Evolutionary conservation across 2,797 vertebrate genomes (phyloP).

Genomic region (Sebastes itinus): DNA sequence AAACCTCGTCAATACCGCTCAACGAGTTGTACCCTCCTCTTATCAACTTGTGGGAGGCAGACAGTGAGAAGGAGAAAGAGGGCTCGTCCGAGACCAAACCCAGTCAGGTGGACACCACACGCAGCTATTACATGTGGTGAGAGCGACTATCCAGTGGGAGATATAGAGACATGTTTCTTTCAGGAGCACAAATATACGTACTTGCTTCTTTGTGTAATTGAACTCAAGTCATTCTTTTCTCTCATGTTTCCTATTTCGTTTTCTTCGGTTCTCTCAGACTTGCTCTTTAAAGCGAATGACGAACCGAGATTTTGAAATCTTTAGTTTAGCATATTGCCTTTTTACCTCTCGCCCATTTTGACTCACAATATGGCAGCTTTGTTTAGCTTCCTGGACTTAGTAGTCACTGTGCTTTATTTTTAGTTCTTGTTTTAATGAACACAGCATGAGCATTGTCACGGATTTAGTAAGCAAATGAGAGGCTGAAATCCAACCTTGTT

Average conservation of each 20-base stretch:
- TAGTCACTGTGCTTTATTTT: slow-evolving; percentile 87
- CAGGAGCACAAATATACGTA: slow-evolving; percentile 91
- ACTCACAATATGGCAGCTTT: slow-evolving; percentile 86
- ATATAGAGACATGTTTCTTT: slow-evolving; percentile 56
- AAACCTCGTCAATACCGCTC: slow-evolving; percentile 96
- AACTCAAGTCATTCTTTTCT: slow-evolving; percentile 55
- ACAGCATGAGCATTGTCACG: slow-evolving; percentile 83
- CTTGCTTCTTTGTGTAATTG: slow-evolving; percentile 89
- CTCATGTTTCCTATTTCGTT: slow-evolving; percentile 74
- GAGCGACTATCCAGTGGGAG: slow-evolving; percentile 30
- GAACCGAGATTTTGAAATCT: slow-evolving; percentile 82
- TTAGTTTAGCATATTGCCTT: slow-evolving; percentile 91
- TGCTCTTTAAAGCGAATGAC: slow-evolving; percentile 82
- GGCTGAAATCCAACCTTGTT: slow-evolving; percentile 67
- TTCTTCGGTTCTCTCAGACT: slow-evolving; percentile 76
- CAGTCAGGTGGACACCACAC: slow-evolving; percentile 96
- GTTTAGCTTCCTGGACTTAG: slow-evolving; percentile 82
- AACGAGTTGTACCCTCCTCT: slow-evolving; percentile 98
- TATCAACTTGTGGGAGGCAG: slow-evolving; percentile 97
- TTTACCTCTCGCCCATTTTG: slow-evolving; percentile 78
- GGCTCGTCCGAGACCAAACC: slow-evolving; percentile 90
- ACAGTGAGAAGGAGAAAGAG: slow-evolving; percentile 97
- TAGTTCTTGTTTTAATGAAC: slow-evolving; percentile 83
- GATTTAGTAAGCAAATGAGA: slow-evolving; percentile 73
- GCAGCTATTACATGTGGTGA: slow-evolving; percentile 99